A percentile compares a stretch with the other conserved stretches of the same genome.
Evolutionary conservation across 2,888 invertebrate species (phyloP).

Genomic region (Cantharis rustica): DNA sequence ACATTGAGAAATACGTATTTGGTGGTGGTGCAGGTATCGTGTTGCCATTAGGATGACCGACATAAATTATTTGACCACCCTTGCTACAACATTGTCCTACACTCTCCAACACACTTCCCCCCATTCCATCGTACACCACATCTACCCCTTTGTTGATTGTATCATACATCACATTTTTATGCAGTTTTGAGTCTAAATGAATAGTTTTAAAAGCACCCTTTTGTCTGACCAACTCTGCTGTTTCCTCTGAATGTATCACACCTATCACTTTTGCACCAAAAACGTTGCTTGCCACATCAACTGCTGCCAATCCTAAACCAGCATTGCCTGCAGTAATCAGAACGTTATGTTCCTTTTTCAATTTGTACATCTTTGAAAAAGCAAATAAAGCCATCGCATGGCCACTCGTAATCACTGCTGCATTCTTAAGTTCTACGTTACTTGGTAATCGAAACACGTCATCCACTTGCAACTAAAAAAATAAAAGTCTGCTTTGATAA

Average conservation of each 20-base stretch:
- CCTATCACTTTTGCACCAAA: constrained; percentile 71
- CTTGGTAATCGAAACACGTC: constrained; percentile 65
- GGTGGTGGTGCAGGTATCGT: constrained; percentile 46
- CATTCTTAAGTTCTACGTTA: constrained; percentile 59
- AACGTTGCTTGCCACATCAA: constrained; percentile 71
- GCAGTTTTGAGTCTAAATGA: constrained; percentile 61
- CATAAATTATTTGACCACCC: constrained; percentile 57
- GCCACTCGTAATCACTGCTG: constrained; percentile 64
- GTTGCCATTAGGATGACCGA: constrained; percentile 42
- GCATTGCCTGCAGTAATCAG: constrained; percentile 69
- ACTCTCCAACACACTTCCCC: constrained; percentile 63
- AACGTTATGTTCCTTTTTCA: constrained; percentile 62
- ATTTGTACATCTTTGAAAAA: constrained; percentile 59
- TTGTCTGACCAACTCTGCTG: constrained; percentile 61
- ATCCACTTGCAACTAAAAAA: constrained; percentile 51
- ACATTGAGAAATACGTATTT: constrained; percentile 45
- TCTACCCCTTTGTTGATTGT: constrained; percentile 65
- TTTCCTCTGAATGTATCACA: constrained; percentile 67
- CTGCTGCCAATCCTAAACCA: constrained; percentile 67
- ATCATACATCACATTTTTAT: constrained; percentile 61
- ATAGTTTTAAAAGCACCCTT: constrained; percentile 69
- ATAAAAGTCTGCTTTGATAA: background rate
- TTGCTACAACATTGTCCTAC: constrained; percentile 63
- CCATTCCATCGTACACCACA: constrained; percentile 69
- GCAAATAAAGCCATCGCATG: constrained; percentile 70